Base-by-base conservation (phyloP, 2,113 vertebrate genomes). In the Heptranchias perlo region DNA sequence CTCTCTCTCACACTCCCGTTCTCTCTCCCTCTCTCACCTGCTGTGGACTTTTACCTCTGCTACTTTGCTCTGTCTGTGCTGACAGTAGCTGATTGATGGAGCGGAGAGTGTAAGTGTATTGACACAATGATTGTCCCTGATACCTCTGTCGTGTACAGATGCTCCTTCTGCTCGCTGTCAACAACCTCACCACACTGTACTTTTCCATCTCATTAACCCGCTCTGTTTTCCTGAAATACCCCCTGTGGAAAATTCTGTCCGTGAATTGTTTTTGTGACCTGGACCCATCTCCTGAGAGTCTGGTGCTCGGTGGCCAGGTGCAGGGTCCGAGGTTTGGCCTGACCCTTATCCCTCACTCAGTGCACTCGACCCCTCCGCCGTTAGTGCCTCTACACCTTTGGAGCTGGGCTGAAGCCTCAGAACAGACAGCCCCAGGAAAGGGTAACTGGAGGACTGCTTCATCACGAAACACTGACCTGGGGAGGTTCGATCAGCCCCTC, bases 171-270 rank as follows among this genome's bases (percentile, higher is more conserved):
- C n/a, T 39, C 3, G 4, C 94, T 69, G 94, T 95, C 44, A 95
- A 69, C 62, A 73, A 49, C 10, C 18, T 47, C 64, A n/a, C 21
- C n/a, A 8, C n/a, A 28, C 44, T 28, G 94, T 69, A 49, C 64
- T 95, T 95, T 87, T 95, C 67, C 62, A 67, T 67, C 47, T 67
- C 61, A 95, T 67, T 39, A 64, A 64, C 16, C 28, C 31, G 4
- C 54, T 78, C 25, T 78, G 73, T 78, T 78, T 78, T 44, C 82
- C 49, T 8, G 7, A 52, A 52, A 54, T 28, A 28, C 25, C 86
- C n/a, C n/a, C 35, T 14, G 89, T 92, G 89, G 89, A 92, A 92
- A 92, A 92, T 92, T 92, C 52, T 58, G 11, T 58, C 28, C 31
- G 3, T 21, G 16, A 3, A 31, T 78, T 78, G 73, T 28, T 86